Evolutionary conservation across 2,888 invertebrate species (phyloP).

Genomic region (Scotopteryx bipunctaria): DNA sequence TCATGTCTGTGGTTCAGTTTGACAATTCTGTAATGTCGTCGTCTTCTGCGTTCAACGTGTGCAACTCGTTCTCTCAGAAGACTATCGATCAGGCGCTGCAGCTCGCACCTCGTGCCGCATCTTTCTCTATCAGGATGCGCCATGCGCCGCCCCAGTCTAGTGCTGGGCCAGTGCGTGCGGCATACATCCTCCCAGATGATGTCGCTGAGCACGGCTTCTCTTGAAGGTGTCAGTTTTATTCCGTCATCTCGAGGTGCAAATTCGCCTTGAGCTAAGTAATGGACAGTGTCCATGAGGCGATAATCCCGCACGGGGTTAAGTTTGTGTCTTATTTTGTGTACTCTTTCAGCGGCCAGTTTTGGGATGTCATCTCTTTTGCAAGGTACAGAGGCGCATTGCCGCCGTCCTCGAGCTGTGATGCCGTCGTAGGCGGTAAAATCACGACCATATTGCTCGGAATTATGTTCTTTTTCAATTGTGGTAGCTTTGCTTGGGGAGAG

Average conservation of each 20-base stretch:
- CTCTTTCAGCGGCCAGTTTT: constrained; percentile 71
- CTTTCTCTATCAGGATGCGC: constrained; percentile 66
- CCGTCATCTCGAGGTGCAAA: constrained; percentile 78
- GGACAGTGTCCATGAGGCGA: constrained; percentile 76
- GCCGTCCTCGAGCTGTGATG: constrained; percentile 70
- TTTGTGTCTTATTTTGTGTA: constrained; percentile 74
- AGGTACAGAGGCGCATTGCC: constrained; percentile 73
- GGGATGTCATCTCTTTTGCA: constrained; percentile 68
- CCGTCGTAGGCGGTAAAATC: constrained; percentile 77
- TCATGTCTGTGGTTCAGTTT: constrained; percentile 75
- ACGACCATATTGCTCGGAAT: constrained; percentile 75
- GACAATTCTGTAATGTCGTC: constrained; percentile 76
- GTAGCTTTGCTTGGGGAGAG: constrained; percentile 67
- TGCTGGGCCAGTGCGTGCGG: constrained; percentile 76
- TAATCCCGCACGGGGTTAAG: constrained; percentile 76
- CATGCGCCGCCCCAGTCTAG: constrained; percentile 65
- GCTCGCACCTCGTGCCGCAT: constrained; percentile 62
- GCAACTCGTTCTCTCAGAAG: constrained; percentile 72
- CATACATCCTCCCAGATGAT: constrained; percentile 80
- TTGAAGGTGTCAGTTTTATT: constrained; percentile 73
- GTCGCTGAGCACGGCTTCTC: constrained; percentile 77
- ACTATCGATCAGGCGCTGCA: constrained; percentile 73
- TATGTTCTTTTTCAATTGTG: constrained; percentile 71
- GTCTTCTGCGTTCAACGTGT: constrained; percentile 70
- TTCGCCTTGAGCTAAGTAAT: constrained; percentile 78